Base-by-base conservation (phyloP, 1,140 invertebrate genomes). In the Amphibalanus amphitrite region DNA sequence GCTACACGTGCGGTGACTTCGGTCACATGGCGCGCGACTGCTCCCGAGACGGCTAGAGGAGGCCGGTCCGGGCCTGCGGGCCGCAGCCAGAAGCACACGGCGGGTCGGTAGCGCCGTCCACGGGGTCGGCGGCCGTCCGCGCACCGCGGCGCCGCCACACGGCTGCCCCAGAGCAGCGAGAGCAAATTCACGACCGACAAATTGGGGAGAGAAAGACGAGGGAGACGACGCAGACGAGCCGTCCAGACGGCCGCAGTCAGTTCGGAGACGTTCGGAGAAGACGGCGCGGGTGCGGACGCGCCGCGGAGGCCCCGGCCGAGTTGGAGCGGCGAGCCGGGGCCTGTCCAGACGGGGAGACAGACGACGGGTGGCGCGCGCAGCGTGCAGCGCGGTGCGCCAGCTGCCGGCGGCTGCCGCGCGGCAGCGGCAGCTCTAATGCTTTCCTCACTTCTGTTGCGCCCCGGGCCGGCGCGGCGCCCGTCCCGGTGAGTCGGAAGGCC, bases 11-110 rank as follows among this genome's bases (percentile, higher is more conserved):
- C 75, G 82, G 82, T 73, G 77, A 80, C 73, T 78, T 80, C 74
- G 83, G 83, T n/a, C 83, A 84, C 76, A 82, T 83, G 76, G 82
- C 82, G 47, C 80, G 83, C 72, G 82, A 84, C 71, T 84, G 83
- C 17, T 59, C 47, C 47, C 10, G 47, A 59, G 47, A 59, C 20
- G 47, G 47, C 13, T 59, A 59, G 47, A 59, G 17, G 47, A 8
- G 47, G 10, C 13, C 47, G 47, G 47, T 17, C 6, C 47, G 47
- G 47, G 38, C 38, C 47, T 3, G 47, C 6, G 47, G 23, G 47
- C 47, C 6, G 47, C 10, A 20, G 47, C 47, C 47, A 59, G 47
- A 13, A 23, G 47, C 1, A 8, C 23, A 20, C 6, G 1, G 47
- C 20, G 10, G 47, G 47, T 20, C 47, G 47, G 47, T 20, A 20